phyloP scores from a whole-genome alignment of 2,797 vertebrate genomes.

The Sebastes nivosus region DNA sequence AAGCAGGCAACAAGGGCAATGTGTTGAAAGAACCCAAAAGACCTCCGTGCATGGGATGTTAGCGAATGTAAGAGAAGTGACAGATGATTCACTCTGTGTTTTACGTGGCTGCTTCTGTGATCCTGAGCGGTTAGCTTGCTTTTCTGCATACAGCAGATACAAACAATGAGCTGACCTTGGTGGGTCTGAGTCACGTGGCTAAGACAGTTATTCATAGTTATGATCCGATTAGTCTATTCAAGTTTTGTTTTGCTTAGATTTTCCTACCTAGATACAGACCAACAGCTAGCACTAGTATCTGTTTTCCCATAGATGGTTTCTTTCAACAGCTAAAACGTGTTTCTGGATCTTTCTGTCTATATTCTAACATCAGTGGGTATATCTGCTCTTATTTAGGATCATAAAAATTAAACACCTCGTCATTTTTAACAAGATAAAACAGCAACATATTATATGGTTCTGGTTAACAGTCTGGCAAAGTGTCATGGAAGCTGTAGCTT shows the following conservation, averaged over 20 bases:
- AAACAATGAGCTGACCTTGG: conserved; percentile 32
- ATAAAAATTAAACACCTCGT: not conserved
- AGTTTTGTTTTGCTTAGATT: not conserved
- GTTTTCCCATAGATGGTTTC: not conserved
- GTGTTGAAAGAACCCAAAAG: conserved; percentile 50
- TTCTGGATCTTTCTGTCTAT: not conserved
- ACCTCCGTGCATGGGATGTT: conserved; percentile 36
- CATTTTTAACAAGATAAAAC: not conserved
- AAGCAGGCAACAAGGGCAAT: conserved; percentile 55
- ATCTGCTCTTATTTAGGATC: not conserved
- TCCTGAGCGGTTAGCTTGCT: conserved; percentile 17
- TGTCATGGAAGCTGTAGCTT: not conserved
- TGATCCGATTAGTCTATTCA: not conserved
- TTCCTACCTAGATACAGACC: not conserved
- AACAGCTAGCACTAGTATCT: not conserved
- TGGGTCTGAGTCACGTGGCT: conserved; percentile 20
- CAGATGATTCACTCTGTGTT: conserved; percentile 51
- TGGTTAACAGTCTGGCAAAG: not conserved
- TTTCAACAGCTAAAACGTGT: not conserved
- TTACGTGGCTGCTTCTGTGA: conserved; percentile 1
- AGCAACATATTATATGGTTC: not conserved
- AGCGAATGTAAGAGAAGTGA: conserved; percentile 43
- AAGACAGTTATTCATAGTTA: not conserved
- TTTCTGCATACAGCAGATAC: conserved; percentile 15
- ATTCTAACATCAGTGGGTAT: not conserved